These are phyloP conservation scores for Nesoenas mayeri DNA, from an alignment of 2,113 vertebrate species.

Conservation along the genomic window DNA sequence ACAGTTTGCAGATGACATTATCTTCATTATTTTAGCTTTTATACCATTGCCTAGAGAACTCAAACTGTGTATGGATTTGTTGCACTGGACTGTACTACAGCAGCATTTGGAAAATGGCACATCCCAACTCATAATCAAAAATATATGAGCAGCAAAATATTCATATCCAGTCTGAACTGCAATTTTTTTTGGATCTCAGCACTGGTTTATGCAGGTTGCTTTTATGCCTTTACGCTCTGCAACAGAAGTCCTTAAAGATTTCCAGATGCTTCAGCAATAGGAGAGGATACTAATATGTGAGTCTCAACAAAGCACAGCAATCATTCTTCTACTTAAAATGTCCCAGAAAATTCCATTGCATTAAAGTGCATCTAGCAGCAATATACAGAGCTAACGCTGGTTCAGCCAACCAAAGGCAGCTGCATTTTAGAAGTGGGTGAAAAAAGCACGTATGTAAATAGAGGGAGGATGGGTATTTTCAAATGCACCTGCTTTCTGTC, in stretches of 20 bases:
- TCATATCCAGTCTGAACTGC: not conserved
- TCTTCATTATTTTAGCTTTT: not conserved
- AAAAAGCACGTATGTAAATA: not conserved
- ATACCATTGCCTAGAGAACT: not conserved
- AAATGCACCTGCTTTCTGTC: not conserved
- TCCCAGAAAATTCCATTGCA: not conserved
- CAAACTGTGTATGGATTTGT: not conserved
- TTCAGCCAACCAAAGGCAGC: not conserved
- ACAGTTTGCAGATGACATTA: not conserved
- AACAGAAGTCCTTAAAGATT: not conserved
- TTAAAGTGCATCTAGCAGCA: not conserved
- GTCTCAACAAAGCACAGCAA: not conserved
- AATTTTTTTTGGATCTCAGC: not conserved
- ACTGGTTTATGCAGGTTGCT: not conserved
- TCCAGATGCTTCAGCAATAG: not conserved
- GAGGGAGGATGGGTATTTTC: not conserved
- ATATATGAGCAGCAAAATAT: not conserved
- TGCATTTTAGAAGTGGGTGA: not conserved
- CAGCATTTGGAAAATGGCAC: slow-evolving; percentile 20
- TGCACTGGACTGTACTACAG: not conserved
- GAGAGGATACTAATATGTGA: not conserved
- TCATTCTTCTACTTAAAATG: not conserved
- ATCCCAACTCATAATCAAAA: not conserved
- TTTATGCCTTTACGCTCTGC: not conserved
- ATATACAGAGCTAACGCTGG: not conserved